These are phyloP conservation scores for Centropus bengalensis DNA, from an alignment of 2,113 vertebrate species.

Conservation along the genomic window DNA sequence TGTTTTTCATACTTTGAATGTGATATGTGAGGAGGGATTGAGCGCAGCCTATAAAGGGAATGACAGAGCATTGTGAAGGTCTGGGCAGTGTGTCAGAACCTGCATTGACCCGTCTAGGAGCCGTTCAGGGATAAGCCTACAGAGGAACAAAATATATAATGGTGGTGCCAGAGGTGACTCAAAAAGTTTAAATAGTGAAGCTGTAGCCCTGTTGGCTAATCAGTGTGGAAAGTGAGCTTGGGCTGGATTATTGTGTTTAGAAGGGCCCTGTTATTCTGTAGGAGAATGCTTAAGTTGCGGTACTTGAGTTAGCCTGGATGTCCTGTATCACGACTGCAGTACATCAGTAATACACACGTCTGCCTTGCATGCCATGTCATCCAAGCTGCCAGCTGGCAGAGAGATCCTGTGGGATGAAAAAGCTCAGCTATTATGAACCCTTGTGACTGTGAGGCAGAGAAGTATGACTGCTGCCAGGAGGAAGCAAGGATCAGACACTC, in stretches of 20 bases:
- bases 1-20: background rate
- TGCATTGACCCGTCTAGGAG: background rate
- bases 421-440: fast-evolving
- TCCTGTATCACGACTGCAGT: background rate
- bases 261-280: background rate
- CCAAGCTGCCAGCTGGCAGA: background rate
- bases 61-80: background rate
- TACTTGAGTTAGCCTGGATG: background rate
- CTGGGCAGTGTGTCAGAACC: background rate
- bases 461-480: fast-evolving
- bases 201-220: background rate
- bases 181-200: background rate
- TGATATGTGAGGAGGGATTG: background rate
- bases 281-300: background rate
- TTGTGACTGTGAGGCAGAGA: background rate
- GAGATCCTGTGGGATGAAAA: background rate
- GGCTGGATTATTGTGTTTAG: background rate
- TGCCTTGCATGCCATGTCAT: fast-evolving
- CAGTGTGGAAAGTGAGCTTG: background rate
- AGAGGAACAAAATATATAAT: background rate
- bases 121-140: background rate
- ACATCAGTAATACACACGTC: fast-evolving
- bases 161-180: background rate
- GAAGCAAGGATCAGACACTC: background rate
- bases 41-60: background rate